phyloP scores from a whole-genome alignment of 2,888 invertebrate species.

The Cataglyphis albicans region DNA sequence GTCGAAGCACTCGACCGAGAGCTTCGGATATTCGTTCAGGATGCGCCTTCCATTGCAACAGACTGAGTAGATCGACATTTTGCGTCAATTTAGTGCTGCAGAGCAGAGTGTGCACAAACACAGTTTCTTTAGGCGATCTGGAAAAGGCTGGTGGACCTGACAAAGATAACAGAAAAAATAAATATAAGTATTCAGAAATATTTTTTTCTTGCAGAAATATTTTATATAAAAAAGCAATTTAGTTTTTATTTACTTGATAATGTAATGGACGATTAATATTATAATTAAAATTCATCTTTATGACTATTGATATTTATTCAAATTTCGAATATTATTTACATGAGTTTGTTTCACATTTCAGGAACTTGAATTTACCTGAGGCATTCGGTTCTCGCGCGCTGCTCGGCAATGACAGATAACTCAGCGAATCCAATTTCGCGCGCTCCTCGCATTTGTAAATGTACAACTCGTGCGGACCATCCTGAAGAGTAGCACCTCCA shows the following conservation, averaged over 20 bases:
- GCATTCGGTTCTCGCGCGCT: slow-evolving; percentile 82
- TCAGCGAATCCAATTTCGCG: slow-evolving; percentile 88
- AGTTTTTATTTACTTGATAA: neutral
- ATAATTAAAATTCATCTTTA: neutral
- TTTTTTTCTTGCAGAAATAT: neutral
- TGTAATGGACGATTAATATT: neutral
- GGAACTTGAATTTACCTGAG: slow-evolving; percentile 72
- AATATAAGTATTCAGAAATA: slow-evolving; percentile 3
- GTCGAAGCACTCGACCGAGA: slow-evolving; percentile 91
- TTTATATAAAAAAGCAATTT: neutral
- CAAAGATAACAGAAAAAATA: slow-evolving; percentile 21
- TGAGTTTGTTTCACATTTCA: neutral
- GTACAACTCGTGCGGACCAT: slow-evolving; percentile 95
- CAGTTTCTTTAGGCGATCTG: slow-evolving; percentile 94
- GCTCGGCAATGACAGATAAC: slow-evolving; percentile 86
- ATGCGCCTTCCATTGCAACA: slow-evolving; percentile 96
- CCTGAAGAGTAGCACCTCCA: slow-evolving; percentile 95
- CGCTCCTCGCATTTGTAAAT: slow-evolving; percentile 97
- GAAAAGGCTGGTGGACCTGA: slow-evolving; percentile 87
- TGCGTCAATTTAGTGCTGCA: slow-evolving; percentile 99
- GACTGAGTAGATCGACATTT: slow-evolving; percentile 95
- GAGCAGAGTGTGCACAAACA: slow-evolving; percentile 93
- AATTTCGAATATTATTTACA: neutral
- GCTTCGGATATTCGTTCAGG: slow-evolving; percentile 96
- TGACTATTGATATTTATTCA: neutral